Evolutionary conservation across 2,888 invertebrate genomes (phyloP).

Genomic region (Petrolisthes cinctipes): DNA sequence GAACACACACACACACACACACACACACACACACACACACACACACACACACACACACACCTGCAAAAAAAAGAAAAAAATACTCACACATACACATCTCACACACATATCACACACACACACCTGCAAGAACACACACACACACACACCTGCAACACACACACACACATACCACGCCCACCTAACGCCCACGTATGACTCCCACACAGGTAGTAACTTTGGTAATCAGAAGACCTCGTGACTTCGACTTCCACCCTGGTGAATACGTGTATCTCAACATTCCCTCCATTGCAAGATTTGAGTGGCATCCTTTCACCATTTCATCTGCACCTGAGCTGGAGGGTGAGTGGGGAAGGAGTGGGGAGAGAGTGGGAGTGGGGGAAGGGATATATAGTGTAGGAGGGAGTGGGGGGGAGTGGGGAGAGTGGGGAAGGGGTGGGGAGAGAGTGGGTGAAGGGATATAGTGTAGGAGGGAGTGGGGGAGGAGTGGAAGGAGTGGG

Average conservation of each 20-base stretch:
- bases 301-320: conserved; percentile 73
- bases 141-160: not conserved
- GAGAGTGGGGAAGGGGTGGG: not conserved
- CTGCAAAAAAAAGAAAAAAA: too few species aligned
- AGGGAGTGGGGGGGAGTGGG: too few species aligned
- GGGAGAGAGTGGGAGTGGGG: not conserved
- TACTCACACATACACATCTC: too few species aligned
- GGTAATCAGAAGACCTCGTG: conserved; percentile 69
- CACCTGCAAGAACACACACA: not conserved
- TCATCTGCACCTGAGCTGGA: conserved; percentile 71
- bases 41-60: too few species aligned
- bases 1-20: too few species aligned
- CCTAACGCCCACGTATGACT: not conserved
- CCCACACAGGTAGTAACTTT: conserved; percentile 70
- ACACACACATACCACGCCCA: not conserved
- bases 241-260: conserved; percentile 71
- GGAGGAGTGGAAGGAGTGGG: too few species aligned
- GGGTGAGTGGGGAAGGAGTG: conserved; percentile 66
- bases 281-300: conserved; percentile 70
- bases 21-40: too few species aligned
- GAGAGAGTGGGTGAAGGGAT: not conserved
- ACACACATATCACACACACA: too few species aligned
- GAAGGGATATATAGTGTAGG: not conserved
- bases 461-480: too few species aligned
- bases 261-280: conserved; percentile 71